Conservation (phyloP, 2,113 vertebrate species). For the Vulpes lagopus region DNA sequence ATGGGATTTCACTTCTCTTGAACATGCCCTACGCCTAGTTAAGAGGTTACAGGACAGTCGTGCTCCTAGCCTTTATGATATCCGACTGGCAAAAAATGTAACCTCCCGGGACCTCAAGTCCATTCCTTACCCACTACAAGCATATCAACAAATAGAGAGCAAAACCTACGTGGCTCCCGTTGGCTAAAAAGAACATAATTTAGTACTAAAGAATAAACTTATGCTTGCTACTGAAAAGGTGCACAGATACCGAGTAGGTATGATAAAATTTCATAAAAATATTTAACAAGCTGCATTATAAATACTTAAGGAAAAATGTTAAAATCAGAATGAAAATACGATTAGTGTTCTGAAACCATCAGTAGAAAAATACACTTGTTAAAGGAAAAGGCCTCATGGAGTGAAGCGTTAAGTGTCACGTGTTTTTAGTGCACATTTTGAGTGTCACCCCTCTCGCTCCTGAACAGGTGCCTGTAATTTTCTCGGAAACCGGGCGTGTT, state of each 20-base stretch:
- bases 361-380: conserved; percentile 81
- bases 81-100: conserved; percentile 1
- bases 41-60: conserved; percentile 3
- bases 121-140: conserved; percentile 9
- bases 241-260: neutral
- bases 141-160: neutral
- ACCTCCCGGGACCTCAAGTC: conserved; percentile 41
- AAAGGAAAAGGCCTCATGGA: conserved; percentile 67
- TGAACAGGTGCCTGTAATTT: neutral
- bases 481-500: neutral
- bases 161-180: conserved; percentile 42
- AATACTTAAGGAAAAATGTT: conserved; percentile 54
- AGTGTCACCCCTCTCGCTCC: neutral
- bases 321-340: conserved; percentile 53
- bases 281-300: conserved; percentile 68
- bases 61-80: neutral
- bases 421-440: neutral
- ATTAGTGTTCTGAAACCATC: conserved; percentile 32
- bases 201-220: conserved; percentile 48
- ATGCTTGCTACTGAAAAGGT: conserved; percentile 42
- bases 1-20: neutral
- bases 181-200: conserved; percentile 50
- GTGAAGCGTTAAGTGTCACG: conserved; percentile 16
- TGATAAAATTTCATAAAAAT: conserved; percentile 68
- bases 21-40: conserved; percentile 5